phyloP scores from a whole-genome alignment of 1,140 invertebrate genomes.

The Drosophila arizonae region DNA sequence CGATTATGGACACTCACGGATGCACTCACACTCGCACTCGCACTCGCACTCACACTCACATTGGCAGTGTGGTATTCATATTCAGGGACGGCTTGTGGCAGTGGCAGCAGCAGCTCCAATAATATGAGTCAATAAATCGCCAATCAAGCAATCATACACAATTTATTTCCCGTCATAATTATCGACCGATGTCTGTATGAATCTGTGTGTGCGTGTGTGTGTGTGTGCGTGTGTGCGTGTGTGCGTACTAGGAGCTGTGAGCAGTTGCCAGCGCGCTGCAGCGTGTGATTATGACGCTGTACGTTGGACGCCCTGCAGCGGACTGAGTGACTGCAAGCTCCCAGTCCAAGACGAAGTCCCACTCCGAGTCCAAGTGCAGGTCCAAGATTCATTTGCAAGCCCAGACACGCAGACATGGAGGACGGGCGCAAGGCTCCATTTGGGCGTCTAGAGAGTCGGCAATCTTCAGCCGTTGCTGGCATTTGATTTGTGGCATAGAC shows the following conservation, averaged over 20 bases:
- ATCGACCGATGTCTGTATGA: conserved; percentile 51
- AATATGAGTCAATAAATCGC: conserved; percentile 82
- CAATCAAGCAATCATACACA: conserved; percentile 82
- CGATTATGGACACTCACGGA: conserved; percentile 77
- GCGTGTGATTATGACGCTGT: conserved; percentile 80
- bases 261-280: conserved; percentile 37
- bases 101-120: conserved; percentile 71
- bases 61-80: conserved; percentile 11
- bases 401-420: background rate
- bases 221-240: conserved; percentile 18
- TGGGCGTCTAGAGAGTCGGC: conserved; percentile 36
- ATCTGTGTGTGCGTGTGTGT: conserved; percentile 13
- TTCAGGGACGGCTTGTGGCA: conserved; percentile 35
- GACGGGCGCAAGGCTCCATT: conserved; percentile 26
- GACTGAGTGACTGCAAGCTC: conserved; percentile 37
- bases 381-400: conserved; percentile 32
- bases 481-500: conserved; percentile 78
- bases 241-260: conserved; percentile 20
- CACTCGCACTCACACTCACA: conserved; percentile 26
- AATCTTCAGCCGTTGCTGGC: conserved; percentile 52
- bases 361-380: conserved; percentile 3
- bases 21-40: conserved; percentile 62
- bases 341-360: background rate
- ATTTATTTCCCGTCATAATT: conserved; percentile 82
- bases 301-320: conserved; percentile 75